Conservation (phyloP, 2,797 vertebrate genomes). For the Adelosebastes latens region DNA sequence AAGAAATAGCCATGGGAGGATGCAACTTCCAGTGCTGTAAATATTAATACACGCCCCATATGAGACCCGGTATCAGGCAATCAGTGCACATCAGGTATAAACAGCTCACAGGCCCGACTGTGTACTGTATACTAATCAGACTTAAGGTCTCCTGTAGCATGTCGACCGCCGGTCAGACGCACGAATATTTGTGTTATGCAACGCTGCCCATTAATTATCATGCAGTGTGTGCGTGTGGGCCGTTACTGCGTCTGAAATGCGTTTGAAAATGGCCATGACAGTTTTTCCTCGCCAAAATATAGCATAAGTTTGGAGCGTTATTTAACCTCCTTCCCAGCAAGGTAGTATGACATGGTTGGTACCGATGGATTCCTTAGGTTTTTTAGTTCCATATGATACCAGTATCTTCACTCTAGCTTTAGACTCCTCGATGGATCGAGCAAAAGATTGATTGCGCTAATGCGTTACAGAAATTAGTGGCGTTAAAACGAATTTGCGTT, state of each 20-base stretch:
- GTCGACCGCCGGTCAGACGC: constrained; percentile 16
- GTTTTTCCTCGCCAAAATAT: no score
- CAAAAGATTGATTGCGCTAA: no score
- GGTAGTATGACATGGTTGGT: no score
- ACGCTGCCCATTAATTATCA: not conserved
- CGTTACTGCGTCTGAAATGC: not conserved
- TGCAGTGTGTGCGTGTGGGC: not conserved
- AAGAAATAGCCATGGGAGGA: not conserved
- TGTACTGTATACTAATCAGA: constrained; percentile 37
- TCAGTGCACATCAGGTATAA: constrained; percentile 24
- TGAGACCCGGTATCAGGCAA: constrained; percentile 14
- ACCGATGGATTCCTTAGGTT: no score
- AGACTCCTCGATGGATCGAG: no score
- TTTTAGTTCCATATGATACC: no score
- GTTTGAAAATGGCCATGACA: no score
- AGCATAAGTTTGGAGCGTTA: no score
- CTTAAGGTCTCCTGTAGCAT: not conserved
- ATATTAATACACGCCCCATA: constrained; percentile 31
- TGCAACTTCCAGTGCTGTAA: constrained; percentile 27
- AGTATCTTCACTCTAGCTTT: no score
- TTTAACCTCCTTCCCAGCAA: no score
- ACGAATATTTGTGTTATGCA: constrained; percentile 27
- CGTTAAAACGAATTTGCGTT: no score
- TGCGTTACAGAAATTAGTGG: no score
- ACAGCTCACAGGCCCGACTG: constrained; percentile 18